These are phyloP conservation scores for Crossaster papposus DNA, from an alignment of 53 echinoderm and acorn worm genomes.

Conservation along the genomic window DNA sequence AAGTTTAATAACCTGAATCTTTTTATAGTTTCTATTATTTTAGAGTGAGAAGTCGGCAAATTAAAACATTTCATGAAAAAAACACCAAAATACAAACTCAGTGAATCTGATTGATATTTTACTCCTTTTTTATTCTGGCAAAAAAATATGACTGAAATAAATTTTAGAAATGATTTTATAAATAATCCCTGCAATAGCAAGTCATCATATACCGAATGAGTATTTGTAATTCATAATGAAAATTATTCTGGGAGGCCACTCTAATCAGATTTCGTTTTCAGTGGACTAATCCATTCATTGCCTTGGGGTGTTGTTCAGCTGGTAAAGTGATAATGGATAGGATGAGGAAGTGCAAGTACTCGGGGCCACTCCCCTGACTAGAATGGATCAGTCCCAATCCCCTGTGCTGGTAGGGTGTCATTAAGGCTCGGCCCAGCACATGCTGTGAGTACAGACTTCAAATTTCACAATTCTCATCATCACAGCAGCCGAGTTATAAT, in stretches of 20 bases:
- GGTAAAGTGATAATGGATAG: neutral
- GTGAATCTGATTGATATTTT: too few relatives aligned
- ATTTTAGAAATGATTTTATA: neutral
- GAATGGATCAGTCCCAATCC: constrained; percentile 30
- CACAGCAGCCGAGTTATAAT: constrained; percentile 14
- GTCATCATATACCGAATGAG: constrained; percentile 7
- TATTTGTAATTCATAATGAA: constrained; percentile 12
- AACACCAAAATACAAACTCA: too few relatives aligned
- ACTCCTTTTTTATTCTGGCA: neutral
- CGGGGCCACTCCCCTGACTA: constrained; percentile 21
- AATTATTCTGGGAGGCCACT: neutral
- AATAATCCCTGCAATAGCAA: constrained; percentile 3
- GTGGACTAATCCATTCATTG: constrained; percentile 11
- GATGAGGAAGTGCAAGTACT: neutral
- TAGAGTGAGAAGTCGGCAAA: too few relatives aligned
- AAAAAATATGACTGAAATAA: neutral
- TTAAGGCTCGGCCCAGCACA: constrained; percentile 34
- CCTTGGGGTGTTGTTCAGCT: constrained; percentile 4
- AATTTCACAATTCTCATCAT: constrained; percentile 53
- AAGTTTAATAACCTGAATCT: too few relatives aligned
- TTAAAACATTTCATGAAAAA: too few relatives aligned
- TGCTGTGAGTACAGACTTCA: constrained; percentile 51
- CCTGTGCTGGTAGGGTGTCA: constrained; percentile 48
- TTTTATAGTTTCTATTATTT: too few relatives aligned
- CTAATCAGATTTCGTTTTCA: neutral